phyloP scores from a whole-genome alignment of 2,797 vertebrate genomes.

The Melanogrammus aeglefinus region DNA sequence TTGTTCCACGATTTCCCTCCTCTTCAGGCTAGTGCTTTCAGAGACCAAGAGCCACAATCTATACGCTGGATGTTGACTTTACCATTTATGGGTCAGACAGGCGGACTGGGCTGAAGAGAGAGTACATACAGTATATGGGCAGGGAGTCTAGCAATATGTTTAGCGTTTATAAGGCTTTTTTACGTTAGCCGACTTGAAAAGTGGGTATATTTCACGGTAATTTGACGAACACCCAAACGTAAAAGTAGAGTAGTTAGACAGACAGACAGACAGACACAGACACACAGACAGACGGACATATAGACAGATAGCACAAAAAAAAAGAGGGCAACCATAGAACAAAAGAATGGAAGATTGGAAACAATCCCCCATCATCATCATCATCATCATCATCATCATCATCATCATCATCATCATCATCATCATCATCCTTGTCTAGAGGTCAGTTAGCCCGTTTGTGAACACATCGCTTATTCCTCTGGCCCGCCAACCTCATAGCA shows the following conservation, averaged over 20 bases:
- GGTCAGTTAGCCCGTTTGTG: conserved; percentile 64
- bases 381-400: no score
- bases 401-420: conserved; percentile 47
- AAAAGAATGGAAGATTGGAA: conserved; percentile 13
- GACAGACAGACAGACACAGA: not conserved
- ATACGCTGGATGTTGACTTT: not conserved
- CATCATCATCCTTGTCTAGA: conserved; percentile 50
- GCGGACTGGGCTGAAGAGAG: no score
- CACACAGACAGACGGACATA: no score
- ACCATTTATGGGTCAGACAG: not conserved
- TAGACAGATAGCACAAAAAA: not conserved
- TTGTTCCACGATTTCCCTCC: not conserved
- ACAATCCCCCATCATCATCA: conserved; percentile 42
- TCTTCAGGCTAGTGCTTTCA: not conserved
- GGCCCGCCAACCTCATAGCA: conserved; percentile 45
- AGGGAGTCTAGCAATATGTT: no score
- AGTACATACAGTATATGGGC: not conserved
- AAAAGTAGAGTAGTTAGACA: not conserved
- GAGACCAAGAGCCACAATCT: not conserved
- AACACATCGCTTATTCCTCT: conserved; percentile 66
- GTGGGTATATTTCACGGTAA: no score
- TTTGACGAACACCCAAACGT: no score
- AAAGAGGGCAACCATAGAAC: not conserved
- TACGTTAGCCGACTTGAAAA: no score
- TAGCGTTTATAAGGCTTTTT: no score